A percentile compares a stretch with the other conserved stretches of the same genome.
Evolutionary conservation across 2,797 vertebrate genomes (phyloP).

Genomic region (Phrynocephalus vlangalii): DNA sequence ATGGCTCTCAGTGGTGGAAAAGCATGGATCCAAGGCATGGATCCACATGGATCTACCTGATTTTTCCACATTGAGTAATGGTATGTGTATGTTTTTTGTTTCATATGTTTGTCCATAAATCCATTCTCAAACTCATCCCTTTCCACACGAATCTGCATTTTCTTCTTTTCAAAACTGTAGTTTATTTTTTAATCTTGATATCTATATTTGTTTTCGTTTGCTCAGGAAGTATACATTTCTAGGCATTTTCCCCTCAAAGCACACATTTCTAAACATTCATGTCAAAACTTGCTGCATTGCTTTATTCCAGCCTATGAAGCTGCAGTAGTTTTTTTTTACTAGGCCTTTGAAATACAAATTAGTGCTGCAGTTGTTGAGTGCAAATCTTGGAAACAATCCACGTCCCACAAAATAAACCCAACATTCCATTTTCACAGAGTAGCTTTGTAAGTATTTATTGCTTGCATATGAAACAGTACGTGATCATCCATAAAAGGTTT

Average conservation of each 20-base stretch:
- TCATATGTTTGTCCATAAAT: not conserved
- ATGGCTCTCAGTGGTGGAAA: too few species aligned
- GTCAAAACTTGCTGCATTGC: constrained; percentile 6
- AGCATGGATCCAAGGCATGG: too few species aligned
- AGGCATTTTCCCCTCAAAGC: not conserved
- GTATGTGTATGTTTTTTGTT: not conserved
- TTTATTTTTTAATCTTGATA: too few species aligned
- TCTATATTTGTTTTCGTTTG: not conserved
- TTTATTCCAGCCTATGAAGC: too few species aligned
- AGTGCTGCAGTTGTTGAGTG: not conserved
- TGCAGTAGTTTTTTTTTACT: not conserved
- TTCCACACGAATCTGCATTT: not conserved
- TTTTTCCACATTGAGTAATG: too few species aligned
- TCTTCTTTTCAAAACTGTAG: not conserved
- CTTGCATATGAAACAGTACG: not conserved
- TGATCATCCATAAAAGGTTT: not conserved
- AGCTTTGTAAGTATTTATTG: not conserved
- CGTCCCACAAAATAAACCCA: not conserved
- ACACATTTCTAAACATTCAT: not conserved
- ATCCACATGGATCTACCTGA: too few species aligned
- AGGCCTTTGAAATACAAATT: not conserved
- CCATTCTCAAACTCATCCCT: not conserved
- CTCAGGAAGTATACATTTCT: too few species aligned
- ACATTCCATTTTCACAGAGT: not conserved
- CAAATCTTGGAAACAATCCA: not conserved